Base-by-base conservation (phyloP, 2,888 invertebrate species). In the Seira musarum region DNA sequence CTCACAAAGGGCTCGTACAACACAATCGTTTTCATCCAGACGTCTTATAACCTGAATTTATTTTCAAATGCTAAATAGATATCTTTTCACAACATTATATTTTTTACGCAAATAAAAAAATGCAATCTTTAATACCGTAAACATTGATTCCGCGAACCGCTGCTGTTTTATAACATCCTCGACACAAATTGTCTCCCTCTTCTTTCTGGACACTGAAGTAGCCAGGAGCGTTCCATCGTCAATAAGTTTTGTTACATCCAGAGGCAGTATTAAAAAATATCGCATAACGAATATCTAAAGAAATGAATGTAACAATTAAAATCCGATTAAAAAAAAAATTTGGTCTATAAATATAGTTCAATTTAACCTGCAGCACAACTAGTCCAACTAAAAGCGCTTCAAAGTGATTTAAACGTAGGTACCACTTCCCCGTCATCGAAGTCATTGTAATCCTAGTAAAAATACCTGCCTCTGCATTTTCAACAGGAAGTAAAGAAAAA, bases 371-470 rank as follows among this genome's bases (percentile, higher is more conserved):
- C 35, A 83, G 40, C 0, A 83, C 49, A 0, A 80, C 60, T 2
- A 83, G 35, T 5, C 81, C 79, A 15, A 83, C 30, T 1, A 83
- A 57, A 6, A 83, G 65, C 1, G 75, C 81, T 67, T 83, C 83
- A 40, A 83, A 80, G n/a, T 75, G 79, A 24, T 21, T 57, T 1
- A 82, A 40, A 3, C 66, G 67, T 15, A 65, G 69, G 57, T 83
- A 82, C 83, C 83, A 83, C 1, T 79, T 63, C 8, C 81, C 66
- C 10, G 85, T 83, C 82, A 85, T 82, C 21, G 81, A 81, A 13
- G 85, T 85, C 85, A 85, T 85, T 60, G 85, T 85, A n/a, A 85
- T 78, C 53, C 85, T 46, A 8, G 81, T 30, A 65, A 83, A 85
- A 40, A 85, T 80, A 64, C 82, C 83, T 22, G 46, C 81, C 1